phyloP scores from a whole-genome alignment of 1,140 invertebrate species.

The Scylla paramamosain region DNA sequence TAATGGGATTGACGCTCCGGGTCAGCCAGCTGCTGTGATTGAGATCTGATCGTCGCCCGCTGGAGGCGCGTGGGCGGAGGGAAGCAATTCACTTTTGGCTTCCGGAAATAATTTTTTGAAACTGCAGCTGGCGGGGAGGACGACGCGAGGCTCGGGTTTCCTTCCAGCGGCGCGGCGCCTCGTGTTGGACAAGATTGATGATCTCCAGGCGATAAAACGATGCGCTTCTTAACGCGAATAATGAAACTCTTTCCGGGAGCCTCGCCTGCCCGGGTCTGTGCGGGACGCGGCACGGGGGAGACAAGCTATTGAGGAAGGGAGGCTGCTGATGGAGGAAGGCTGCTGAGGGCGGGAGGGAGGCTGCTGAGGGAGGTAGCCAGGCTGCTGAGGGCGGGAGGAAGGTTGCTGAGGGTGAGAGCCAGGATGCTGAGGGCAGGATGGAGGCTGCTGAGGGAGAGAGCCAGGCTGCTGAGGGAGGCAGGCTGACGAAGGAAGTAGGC shows the following conservation, averaged over 20 bases:
- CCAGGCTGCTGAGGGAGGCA: background rate
- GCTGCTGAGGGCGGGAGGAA: background rate
- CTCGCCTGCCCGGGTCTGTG: background rate
- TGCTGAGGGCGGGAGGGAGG: background rate
- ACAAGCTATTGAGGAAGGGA: too few relatives aligned
- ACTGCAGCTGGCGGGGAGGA: conserved; percentile 32
- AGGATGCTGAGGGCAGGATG: too few relatives aligned
- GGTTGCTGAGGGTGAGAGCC: too few relatives aligned
- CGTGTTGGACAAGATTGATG: background rate
- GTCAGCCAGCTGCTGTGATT: conserved; percentile 53
- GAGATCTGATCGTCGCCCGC: conserved; percentile 53
- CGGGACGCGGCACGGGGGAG: background rate
- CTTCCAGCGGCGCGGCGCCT: background rate
- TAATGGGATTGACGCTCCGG: conserved; percentile 57
- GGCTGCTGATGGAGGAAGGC: background rate
- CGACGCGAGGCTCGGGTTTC: background rate
- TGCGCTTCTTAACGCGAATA: conserved; percentile 13
- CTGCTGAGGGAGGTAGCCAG: background rate
- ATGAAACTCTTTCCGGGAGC: background rate
- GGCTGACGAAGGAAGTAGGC: background rate
- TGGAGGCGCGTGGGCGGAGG: conserved; percentile 45
- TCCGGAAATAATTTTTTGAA: conserved; percentile 56
- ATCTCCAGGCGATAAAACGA: background rate
- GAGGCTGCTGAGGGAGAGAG: background rate
- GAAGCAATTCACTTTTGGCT: conserved; percentile 31